Conservation (phyloP, 2,888 invertebrate genomes). For the Drosophila maculinotata region DNA sequence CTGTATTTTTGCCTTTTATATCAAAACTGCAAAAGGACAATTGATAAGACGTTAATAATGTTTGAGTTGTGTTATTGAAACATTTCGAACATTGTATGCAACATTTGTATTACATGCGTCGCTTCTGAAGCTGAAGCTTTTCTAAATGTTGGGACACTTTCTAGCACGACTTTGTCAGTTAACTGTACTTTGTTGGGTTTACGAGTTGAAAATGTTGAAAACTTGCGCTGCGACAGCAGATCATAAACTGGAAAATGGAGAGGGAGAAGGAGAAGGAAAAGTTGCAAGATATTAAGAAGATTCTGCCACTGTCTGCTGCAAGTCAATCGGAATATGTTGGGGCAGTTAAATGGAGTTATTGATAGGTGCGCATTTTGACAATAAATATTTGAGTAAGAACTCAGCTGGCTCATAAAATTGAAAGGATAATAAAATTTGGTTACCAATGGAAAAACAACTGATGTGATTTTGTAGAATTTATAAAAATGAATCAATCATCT, state of each 20-base stretch:
- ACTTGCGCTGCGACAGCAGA: constrained; percentile 11
- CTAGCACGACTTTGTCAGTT: constrained; percentile 62
- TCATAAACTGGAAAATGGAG: constrained; percentile 52
- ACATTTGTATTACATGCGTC: not conserved
- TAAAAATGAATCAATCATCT: not conserved
- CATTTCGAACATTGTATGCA: constrained; percentile 24
- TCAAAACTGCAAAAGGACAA: not conserved
- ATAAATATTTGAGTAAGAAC: constrained; percentile 9
- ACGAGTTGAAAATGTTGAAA: constrained; percentile 43
- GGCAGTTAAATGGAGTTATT: constrained; percentile 18
- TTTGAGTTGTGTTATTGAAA: not conserved
- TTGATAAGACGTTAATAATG: constrained; percentile 1
- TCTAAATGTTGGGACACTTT: constrained; percentile 53
- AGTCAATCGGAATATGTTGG: constrained; percentile 8
- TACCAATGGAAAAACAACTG: not conserved
- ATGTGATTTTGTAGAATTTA: too few species aligned
- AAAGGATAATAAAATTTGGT: too few species aligned
- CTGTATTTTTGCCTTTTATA: too few species aligned
- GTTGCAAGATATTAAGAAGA: constrained; percentile 23
- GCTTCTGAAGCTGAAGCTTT: constrained; percentile 16
- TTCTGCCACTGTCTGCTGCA: constrained; percentile 9
- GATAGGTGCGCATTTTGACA: constrained; percentile 13
- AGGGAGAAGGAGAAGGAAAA: not conserved
- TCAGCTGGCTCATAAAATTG: constrained; percentile 13
- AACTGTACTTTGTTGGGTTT: constrained; percentile 64